Conservation (phyloP, 2,113 vertebrate genomes). For the Empidonax alnorum region DNA sequence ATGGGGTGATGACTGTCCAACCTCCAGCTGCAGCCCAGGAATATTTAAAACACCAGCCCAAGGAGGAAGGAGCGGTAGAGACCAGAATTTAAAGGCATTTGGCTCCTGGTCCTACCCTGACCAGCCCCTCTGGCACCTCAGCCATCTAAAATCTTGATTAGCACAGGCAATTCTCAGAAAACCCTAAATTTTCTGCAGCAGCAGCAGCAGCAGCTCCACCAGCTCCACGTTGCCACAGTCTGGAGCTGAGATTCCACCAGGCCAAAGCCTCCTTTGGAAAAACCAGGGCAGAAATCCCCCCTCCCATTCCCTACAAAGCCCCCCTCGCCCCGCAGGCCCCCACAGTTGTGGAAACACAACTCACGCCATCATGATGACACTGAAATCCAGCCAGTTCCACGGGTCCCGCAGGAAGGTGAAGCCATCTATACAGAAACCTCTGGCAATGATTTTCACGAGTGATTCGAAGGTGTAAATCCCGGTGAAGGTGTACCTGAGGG, state of each 20-base stretch:
- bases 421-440: conserved; percentile 95
- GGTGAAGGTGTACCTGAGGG: conserved; percentile 93
- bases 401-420: conserved; percentile 96
- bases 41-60: neutral
- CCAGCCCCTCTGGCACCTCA: neutral
- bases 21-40: neutral
- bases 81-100: neutral
- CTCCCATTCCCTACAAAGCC: neutral
- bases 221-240: accelerated
- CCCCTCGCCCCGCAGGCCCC: neutral
- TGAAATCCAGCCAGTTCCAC: conserved; percentile 99
- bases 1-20: neutral
- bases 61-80: neutral
- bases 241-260: neutral
- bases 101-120: neutral
- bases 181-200: accelerated
- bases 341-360: conserved; percentile 52
- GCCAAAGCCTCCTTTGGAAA: neutral
- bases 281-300: neutral
- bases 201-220: neutral
- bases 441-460: conserved; percentile 95
- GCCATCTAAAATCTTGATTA: neutral
- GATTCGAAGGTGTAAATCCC: conserved; percentile 99
- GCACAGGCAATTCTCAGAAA: neutral
- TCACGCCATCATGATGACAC: conserved; percentile 99